These are phyloP conservation scores for Morone saxatilis DNA, from an alignment of 2,113 vertebrate genomes.

Conservation along the genomic window DNA sequence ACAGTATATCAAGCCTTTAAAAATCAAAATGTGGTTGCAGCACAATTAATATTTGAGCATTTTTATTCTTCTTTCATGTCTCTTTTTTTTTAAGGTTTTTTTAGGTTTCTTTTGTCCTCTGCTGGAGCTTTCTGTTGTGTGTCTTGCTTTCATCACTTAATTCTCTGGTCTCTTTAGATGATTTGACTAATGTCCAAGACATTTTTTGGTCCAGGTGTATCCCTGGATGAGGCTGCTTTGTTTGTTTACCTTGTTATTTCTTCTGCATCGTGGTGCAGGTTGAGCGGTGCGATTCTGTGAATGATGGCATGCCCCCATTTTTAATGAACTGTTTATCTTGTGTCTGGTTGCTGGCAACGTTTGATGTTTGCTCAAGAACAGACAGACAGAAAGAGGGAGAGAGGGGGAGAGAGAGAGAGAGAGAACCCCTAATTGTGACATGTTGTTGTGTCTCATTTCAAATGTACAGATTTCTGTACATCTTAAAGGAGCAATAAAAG, in stretches of 20 bases:
- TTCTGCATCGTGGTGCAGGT: slow-evolving; percentile 40
- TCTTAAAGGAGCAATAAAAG: slow-evolving; percentile 43
- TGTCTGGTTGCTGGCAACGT: slow-evolving; percentile 54
- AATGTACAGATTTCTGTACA: slow-evolving; percentile 36
- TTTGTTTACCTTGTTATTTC: slow-evolving; percentile 54
- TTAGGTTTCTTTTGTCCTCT: not conserved
- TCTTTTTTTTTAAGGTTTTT: not conserved
- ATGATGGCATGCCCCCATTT: slow-evolving; percentile 63
- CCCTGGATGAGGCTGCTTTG: slow-evolving; percentile 37
- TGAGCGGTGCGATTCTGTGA: slow-evolving; percentile 50
- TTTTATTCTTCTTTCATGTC: slow-evolving; percentile 5
- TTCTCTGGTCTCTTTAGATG: slow-evolving; percentile 34
- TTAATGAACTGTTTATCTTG: slow-evolving; percentile 78
- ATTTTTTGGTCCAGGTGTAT: slow-evolving; percentile 48
- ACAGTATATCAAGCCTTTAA: not conserved
- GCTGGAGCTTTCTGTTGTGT: not conserved
- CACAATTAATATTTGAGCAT: slow-evolving; percentile 12
- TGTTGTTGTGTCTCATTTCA: slow-evolving; percentile 60
- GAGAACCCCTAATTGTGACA: slow-evolving; percentile 33
- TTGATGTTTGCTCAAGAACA: slow-evolving; percentile 67
- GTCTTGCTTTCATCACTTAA: slow-evolving; percentile 30
- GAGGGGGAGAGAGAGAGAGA: not conserved
- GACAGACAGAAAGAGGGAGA: slow-evolving; percentile 8
- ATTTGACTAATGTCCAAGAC: slow-evolving; percentile 64
- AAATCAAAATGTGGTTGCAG: slow-evolving; percentile 5